Base-by-base conservation (phyloP, 2,888 invertebrate species). In the Athalia cordata region DNA sequence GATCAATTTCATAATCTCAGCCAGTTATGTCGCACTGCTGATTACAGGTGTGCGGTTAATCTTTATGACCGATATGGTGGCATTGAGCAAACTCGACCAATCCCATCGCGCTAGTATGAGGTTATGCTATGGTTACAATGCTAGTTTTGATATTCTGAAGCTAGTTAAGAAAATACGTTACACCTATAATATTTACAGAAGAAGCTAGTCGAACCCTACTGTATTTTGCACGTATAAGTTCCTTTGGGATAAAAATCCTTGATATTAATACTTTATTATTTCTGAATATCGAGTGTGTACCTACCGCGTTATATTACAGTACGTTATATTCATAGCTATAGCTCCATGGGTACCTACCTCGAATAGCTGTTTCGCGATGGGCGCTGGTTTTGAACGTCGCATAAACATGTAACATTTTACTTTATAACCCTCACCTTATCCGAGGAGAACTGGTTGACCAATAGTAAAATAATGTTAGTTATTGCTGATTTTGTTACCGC, bases 1-100 rank as follows among this genome's bases (percentile, higher is more conserved):
- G 90, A 90, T 90, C 89, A 89, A 89, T 89, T 89, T 90, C 89
- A 90, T 90, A 90, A 89, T 89, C 88, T 85, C 84, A 84, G 83
- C 84, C 83, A 82, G 88, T 87, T 87, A 88, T 85, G 70, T 72
- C 82, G 83, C 84, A 83, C 84, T 84, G 83, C 88, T 87, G 87
- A 89, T 89, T 88, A 88, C 87, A 83, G 82, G 80, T 80, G 81
- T 81, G 80, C 80, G 80, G 72, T 81, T 82, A 81, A 83, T 82
- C 83, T 83, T 83, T 83, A 85, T 82, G 77, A 47, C 70, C 47
- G 70, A 29, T 29, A 29, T 64, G 57, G 52, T 43, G 50, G 57
- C 79, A 72, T 83, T 77, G 72, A 81, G 50, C 64, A 11, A 13
- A 45, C 5, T 43, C 47, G 9, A 45, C n/a, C 55, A 55, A 4